Conservation (phyloP, 2,888 invertebrate species). For the Hirtodrosophila histrioides region DNA sequence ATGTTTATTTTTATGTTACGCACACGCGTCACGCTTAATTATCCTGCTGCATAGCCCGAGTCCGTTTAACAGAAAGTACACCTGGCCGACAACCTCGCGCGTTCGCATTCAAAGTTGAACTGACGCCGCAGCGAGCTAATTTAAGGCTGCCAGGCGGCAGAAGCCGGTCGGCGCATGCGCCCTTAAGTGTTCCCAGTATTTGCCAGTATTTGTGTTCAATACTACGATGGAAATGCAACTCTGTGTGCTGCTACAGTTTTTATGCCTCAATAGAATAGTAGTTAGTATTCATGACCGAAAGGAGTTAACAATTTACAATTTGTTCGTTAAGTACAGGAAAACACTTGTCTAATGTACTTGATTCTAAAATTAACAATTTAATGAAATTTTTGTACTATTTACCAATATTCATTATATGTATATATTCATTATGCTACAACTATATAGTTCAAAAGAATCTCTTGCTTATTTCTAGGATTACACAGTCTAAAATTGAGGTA, state of each 20-base stretch:
- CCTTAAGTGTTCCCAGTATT: constrained; percentile 46
- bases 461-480: constrained; percentile 23
- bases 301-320: too few species aligned
- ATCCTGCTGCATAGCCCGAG: constrained; percentile 58
- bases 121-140: constrained; percentile 66
- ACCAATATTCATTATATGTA: background rate
- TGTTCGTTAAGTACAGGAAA: too few species aligned
- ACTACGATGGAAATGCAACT: constrained; percentile 26
- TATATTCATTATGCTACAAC: background rate
- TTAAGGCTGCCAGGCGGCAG: constrained; percentile 39
- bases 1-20: constrained; percentile 76
- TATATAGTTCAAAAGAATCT: background rate
- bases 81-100: constrained; percentile 44
- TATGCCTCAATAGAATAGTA: constrained; percentile 1
- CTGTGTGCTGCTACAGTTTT: constrained; percentile 16
- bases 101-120: constrained; percentile 55
- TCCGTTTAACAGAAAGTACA: constrained; percentile 1
- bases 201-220: constrained; percentile 31
- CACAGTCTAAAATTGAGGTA: constrained; percentile 83
- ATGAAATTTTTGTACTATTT: constrained; percentile 2
- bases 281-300: background rate
- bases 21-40: constrained; percentile 80
- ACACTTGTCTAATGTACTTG: too few species aligned
- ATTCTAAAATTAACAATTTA: too few species aligned
- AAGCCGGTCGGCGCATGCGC: constrained; percentile 52